These are phyloP conservation scores for Sebastes hubbsi DNA, from an alignment of 2,797 vertebrate species.

Conservation along the genomic window DNA sequence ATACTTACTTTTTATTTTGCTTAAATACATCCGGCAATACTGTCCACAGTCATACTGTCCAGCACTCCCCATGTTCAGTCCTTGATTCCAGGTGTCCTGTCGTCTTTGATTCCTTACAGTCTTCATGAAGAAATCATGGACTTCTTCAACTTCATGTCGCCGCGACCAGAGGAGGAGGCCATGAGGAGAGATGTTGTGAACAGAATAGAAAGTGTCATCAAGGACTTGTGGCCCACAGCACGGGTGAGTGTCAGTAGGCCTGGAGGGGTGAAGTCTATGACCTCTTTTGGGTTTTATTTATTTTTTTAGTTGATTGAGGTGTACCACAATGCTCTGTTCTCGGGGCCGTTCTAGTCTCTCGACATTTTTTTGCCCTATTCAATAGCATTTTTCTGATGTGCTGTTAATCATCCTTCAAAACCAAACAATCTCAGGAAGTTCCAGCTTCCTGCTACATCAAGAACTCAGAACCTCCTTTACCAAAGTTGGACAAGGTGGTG, in stretches of 20 bases:
- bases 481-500: not conserved
- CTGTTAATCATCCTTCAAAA: not conserved
- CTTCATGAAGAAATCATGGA: conserved; percentile 98
- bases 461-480: not conserved
- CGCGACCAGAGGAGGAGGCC: conserved; percentile 93
- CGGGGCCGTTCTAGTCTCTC: too few species aligned
- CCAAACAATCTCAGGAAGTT: not conserved
- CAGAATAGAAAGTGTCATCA: conserved; percentile 93
- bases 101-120: conserved; percentile 67
- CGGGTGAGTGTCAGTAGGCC: conserved; percentile 81
- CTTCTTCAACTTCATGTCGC: conserved; percentile 98
- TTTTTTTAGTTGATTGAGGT: too few species aligned
- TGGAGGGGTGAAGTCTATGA: accelerated
- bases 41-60: not conserved
- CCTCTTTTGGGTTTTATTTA: too few species aligned
- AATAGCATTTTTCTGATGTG: not conserved
- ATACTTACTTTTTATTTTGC: too few species aligned
- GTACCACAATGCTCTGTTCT: too few species aligned
- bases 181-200: conserved; percentile 97
- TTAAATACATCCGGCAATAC: not conserved
- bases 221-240: conserved; percentile 95
- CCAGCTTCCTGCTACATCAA: not conserved
- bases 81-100: not conserved
- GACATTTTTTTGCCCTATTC: not conserved
- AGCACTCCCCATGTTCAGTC: not conserved